These are phyloP conservation scores for Brachionus rotundiformis DNA, from an alignment of 1,140 invertebrate species.

Conservation along the genomic window DNA sequence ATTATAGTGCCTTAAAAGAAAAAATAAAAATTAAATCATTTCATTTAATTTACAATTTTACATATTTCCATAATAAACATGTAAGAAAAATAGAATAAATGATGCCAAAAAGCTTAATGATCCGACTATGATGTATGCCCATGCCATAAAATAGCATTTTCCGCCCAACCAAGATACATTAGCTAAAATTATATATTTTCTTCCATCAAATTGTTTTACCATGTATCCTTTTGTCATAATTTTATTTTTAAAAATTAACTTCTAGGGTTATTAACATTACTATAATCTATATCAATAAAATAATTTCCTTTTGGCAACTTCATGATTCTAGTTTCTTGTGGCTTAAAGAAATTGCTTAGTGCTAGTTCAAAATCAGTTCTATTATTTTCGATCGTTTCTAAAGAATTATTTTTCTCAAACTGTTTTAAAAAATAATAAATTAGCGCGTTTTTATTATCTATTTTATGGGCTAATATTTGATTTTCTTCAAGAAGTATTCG, in stretches of 20 bases:
- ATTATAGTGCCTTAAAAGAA: slow-evolving; percentile 15
- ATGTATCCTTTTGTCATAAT: slow-evolving; percentile 85
- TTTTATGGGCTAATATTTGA: slow-evolving; percentile 68
- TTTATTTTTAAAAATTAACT: no score
- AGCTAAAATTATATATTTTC: slow-evolving; percentile 88
- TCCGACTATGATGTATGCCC: slow-evolving; percentile 96
- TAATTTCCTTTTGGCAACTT: slow-evolving; percentile 70
- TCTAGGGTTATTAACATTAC: no score
- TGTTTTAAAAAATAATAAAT: slow-evolving; percentile 23
- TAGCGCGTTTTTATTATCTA: background rate
- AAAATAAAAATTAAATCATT: background rate
- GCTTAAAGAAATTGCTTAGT: slow-evolving; percentile 1
- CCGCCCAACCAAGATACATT: slow-evolving; percentile 93
- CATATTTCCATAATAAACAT: slow-evolving; percentile 60
- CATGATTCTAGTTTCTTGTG: background rate
- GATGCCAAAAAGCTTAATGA: slow-evolving; percentile 86
- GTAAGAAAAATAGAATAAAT: slow-evolving; percentile 87
- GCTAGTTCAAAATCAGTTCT: background rate
- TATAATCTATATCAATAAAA: slow-evolving; percentile 74
- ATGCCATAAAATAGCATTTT: slow-evolving; percentile 95
- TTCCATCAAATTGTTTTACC: slow-evolving; percentile 84
- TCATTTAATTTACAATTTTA: background rate
- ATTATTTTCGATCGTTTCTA: background rate
- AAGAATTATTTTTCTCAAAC: slow-evolving; percentile 43
- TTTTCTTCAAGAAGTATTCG: slow-evolving; percentile 74